A percentile compares a stretch with the other conserved stretches of the same genome.
Evolutionary conservation across 2,113 vertebrate genomes (phyloP).

Genomic region (Cebidichthys violaceus): DNA sequence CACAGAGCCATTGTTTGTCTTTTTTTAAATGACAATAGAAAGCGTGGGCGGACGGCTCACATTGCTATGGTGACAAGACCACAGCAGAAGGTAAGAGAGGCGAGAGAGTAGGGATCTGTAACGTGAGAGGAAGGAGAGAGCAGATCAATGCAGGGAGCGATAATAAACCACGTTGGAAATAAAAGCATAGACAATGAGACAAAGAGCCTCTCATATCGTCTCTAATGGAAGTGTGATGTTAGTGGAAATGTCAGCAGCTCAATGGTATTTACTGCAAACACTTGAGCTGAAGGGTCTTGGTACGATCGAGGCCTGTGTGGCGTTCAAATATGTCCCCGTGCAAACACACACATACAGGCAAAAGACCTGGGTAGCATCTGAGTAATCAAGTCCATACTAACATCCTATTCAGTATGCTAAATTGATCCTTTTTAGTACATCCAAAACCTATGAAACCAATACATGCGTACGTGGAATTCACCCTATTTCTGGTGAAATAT

Average conservation of each 20-base stretch:
- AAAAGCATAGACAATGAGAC: slow-evolving; percentile 10
- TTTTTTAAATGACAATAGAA: slow-evolving; percentile 22
- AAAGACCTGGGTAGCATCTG: background rate
- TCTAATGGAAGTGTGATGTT: background rate
- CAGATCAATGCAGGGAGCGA: background rate
- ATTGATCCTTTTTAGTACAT: too few species aligned
- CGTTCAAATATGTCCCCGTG: slow-evolving; percentile 1
- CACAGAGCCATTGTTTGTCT: slow-evolving; percentile 17
- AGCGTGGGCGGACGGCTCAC: slow-evolving; percentile 32
- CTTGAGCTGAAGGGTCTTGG: background rate
- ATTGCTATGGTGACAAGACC: slow-evolving; percentile 53
- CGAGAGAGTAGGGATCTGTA: slow-evolving; percentile 27
- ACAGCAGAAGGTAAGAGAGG: slow-evolving; percentile 34
- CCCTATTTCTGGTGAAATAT: too few species aligned
- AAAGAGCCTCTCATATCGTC: background rate
- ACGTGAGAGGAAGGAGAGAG: slow-evolving; percentile 18
- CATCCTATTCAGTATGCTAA: background rate
- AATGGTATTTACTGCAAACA: slow-evolving; percentile 25
- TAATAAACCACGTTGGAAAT: background rate
- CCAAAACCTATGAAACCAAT: too few species aligned
- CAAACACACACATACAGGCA: background rate
- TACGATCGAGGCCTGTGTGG: background rate
- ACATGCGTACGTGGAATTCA: too few species aligned
- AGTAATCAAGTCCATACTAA: background rate
- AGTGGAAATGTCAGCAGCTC: slow-evolving; percentile 28